These are phyloP conservation scores for Austrofundulus limnaeus DNA, from an alignment of 2,113 vertebrate species.

Conservation along the genomic window DNA sequence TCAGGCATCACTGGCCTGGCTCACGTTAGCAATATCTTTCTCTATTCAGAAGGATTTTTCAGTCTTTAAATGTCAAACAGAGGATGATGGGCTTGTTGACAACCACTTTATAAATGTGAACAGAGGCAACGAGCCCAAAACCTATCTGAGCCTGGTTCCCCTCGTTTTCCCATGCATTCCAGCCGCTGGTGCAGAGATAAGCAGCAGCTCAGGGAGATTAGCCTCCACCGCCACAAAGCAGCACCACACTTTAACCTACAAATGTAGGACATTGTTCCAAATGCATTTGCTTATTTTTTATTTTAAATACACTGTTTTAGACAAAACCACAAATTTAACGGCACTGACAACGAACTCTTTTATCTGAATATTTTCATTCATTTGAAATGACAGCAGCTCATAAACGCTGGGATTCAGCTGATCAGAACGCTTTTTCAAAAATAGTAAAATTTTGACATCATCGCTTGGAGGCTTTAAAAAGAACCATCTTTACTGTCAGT, in stretches of 20 bases:
- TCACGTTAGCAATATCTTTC: not conserved
- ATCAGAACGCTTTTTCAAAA: slow-evolving; percentile 19
- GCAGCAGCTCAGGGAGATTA: slow-evolving; percentile 51
- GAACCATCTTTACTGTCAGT: slow-evolving; percentile 10
- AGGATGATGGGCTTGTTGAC: slow-evolving; percentile 36
- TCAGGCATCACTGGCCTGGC: not conserved
- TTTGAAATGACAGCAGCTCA: slow-evolving; percentile 13
- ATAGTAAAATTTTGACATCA: slow-evolving; percentile 28
- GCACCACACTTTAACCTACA: slow-evolving; percentile 22
- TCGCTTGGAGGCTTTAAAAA: not conserved
- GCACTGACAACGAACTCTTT: slow-evolving; percentile 4
- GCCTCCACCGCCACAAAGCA: slow-evolving; percentile 40
- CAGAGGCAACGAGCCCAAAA: slow-evolving; percentile 42
- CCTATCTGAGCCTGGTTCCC: slow-evolving; percentile 35
- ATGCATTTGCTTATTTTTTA: not conserved
- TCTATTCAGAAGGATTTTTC: slow-evolving; percentile 13
- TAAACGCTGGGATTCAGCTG: slow-evolving; percentile 14
- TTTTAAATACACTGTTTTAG: slow-evolving; percentile 7
- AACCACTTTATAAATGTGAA: slow-evolving; percentile 46
- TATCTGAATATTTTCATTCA: not conserved
- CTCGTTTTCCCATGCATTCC: slow-evolving; percentile 66
- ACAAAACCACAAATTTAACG: slow-evolving; percentile 13
- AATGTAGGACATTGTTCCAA: slow-evolving; percentile 41
- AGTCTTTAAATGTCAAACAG: slow-evolving; percentile 15
- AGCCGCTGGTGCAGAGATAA: slow-evolving; percentile 65